Evolutionary conservation across 2,113 vertebrate species (phyloP).

Genomic region (Cavia aperea): DNA sequence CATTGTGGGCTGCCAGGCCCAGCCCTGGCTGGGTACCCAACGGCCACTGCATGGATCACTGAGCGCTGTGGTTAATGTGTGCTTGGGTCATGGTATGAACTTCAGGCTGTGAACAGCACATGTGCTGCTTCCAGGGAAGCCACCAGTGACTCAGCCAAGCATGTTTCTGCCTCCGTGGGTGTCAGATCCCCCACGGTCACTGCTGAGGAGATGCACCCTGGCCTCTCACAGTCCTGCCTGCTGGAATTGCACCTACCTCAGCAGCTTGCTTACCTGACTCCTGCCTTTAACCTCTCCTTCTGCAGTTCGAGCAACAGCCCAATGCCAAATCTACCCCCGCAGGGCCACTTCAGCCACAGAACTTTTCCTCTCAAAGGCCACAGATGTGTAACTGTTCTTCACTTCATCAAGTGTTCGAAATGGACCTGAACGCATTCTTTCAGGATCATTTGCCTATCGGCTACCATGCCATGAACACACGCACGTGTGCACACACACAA

Average conservation of each 20-base stretch:
- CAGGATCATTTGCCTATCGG: not conserved
- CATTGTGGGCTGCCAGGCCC: not conserved
- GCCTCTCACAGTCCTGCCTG: not conserved
- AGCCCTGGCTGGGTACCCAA: fast-evolving
- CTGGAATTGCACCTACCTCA: not conserved
- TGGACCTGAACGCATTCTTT: not conserved
- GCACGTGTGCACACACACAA: not conserved
- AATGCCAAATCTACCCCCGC: not conserved
- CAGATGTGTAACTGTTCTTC: not conserved
- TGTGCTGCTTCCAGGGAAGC: not conserved
- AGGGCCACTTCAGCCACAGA: not conserved
- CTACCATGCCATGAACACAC: not conserved
- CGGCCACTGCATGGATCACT: fast-evolving
- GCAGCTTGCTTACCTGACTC: not conserved
- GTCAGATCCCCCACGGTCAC: too few species aligned
- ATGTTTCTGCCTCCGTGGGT: not conserved
- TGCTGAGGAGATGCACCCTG: not conserved
- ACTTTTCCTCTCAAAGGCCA: not conserved
- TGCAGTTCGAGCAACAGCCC: not conserved
- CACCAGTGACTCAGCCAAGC: not conserved
- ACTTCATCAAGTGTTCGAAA: not conserved
- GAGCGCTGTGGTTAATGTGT: too few species aligned
- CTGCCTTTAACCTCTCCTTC: not conserved
- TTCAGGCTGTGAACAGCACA: too few species aligned
- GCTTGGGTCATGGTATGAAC: not conserved